Evolutionary conservation across 2,888 invertebrate species (phyloP), one percentile per base, ranked within the genome.

Genomic region (Willowsia nigromaculata): DNA sequence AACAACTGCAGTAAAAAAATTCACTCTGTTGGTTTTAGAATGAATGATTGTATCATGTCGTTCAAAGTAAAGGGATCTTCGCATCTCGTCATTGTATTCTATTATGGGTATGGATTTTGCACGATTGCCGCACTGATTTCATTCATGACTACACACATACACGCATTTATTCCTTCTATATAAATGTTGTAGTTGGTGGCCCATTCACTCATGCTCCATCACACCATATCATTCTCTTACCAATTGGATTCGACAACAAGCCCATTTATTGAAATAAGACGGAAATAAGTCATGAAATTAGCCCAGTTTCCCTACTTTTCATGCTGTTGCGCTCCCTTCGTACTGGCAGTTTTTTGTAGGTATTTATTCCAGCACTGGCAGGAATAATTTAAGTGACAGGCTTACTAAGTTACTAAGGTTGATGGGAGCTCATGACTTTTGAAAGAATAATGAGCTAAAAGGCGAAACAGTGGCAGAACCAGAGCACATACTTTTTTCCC

Each of bases 401-500:
- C 33, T 56, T 53, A n/a, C 5, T n/a, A 18, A 78, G 53, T 56
- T 53, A n/a, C 5, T n/a, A 18, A 78, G 53, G 78, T 78, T 56
- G 78, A 78, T 56, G 37, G 53, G 56, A 37, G 22, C 53, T 78
- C 53, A 18, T 56, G 56, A 22, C 78, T 78, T 56, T 56, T 78
- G 9, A 53, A 78, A 78, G 33, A 78, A 25, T 78, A 78, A 78
- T 78, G 78, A 78, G 78, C n/a, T 78, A 53, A 56, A 78, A 56
- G 78, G 37, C 2, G 53, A 18, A 53, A 33, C 47, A 43, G 71
- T 25, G 6, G 71, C 15, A 3, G 62, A 33, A 65, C 5, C 9
- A 65, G 65, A 78, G 56, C 53, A 53, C 37, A 47, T 18, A 56
- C 53, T 33, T 56, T 53, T 78, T 47, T 27, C n/a, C 50, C 6